Percentiles rank a stretch among this genome's conserved stretches.
phyloP scores from a whole-genome alignment of 2,888 invertebrate species.

The Tachina lurida region DNA sequence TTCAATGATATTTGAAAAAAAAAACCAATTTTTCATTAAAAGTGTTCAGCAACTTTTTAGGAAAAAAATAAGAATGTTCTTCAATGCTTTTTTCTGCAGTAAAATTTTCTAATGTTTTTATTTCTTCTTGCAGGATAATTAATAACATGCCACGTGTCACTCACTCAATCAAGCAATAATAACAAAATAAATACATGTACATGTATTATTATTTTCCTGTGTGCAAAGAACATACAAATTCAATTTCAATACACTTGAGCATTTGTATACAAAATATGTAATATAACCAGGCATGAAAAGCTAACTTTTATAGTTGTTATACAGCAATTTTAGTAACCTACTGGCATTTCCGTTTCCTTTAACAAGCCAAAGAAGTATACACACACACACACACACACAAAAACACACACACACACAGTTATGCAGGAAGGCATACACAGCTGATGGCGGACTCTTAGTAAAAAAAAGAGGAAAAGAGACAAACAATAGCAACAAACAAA shows the following conservation, averaged over 20 bases:
- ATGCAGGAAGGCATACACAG: conserved; percentile 26
- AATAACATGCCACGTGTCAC: neutral
- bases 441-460: conserved; percentile 21
- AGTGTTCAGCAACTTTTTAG: no score
- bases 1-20: neutral
- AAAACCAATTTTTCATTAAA: no score
- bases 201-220: neutral
- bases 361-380: conserved; percentile 1
- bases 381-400: conserved; percentile 18
- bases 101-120: no score
- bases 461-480: neutral
- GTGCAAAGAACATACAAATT: conserved; percentile 36
- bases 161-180: conserved; percentile 3
- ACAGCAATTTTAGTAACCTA: conserved; percentile 55
- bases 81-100: no score
- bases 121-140: no score
- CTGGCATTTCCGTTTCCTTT: conserved; percentile 65
- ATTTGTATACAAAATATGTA: neutral
- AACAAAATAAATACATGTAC: neutral
- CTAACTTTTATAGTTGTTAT: conserved; percentile 53
- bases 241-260: conserved; percentile 18
- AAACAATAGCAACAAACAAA: conserved; percentile 13
- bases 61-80: no score
- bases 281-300: conserved; percentile 29
- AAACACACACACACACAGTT: neutral